These are phyloP conservation scores for Enoplosus armatus DNA, from an alignment of 2,797 vertebrate species.

Conservation along the genomic window DNA sequence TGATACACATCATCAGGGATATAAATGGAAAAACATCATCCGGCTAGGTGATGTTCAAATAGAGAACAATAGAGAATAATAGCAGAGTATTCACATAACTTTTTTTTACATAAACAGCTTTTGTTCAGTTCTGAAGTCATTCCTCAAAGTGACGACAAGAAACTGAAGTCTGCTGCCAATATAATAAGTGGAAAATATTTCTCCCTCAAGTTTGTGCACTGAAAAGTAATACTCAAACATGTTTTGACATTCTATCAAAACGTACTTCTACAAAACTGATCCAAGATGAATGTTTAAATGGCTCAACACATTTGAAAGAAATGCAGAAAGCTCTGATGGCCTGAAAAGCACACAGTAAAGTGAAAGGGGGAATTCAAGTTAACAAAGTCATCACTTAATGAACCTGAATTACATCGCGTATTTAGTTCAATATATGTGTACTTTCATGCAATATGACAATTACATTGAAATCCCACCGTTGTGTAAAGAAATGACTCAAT, in stretches of 20 bases:
- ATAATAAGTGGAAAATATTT: slow-evolving; percentile 6
- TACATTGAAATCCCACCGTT: background rate
- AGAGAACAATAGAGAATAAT: background rate
- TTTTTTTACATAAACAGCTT: slow-evolving; percentile 1
- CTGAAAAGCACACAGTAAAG: background rate
- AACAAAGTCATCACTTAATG: background rate
- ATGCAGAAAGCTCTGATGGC: background rate
- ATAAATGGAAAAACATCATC: background rate
- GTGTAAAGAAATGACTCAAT: background rate
- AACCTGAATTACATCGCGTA: background rate
- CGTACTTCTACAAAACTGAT: background rate
- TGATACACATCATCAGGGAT: background rate
- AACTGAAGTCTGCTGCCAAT: background rate
- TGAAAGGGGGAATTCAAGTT: background rate
- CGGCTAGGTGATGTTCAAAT: background rate
- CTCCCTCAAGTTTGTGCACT: background rate
- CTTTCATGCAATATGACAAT: background rate
- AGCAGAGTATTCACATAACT: slow-evolving; percentile 1
- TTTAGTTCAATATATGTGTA: background rate
- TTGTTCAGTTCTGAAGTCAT: background rate
- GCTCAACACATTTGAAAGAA: background rate
- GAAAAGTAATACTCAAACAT: slow-evolving; percentile 14
- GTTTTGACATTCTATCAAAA: slow-evolving; percentile 25
- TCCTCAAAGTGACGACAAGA: slow-evolving; percentile 11
- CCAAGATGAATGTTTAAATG: slow-evolving; percentile 6